These are phyloP conservation scores for Poeciliopsis paucimaculata DNA, from an alignment of 2,797 vertebrate genomes.

Conservation along the genomic window DNA sequence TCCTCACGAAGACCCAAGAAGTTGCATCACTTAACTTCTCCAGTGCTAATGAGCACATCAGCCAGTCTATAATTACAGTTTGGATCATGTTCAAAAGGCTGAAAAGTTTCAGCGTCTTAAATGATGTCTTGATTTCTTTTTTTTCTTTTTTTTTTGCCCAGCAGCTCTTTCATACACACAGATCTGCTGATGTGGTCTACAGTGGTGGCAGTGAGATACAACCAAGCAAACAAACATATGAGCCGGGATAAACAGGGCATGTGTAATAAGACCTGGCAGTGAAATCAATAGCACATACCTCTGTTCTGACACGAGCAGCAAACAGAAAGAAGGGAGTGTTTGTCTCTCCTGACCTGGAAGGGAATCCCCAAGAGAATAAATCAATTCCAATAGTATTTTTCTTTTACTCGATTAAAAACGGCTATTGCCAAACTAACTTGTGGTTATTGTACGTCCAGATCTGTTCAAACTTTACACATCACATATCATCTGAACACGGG, in stretches of 20 bases:
- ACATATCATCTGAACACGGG: no score
- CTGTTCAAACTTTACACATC: neutral
- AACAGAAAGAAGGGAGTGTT: neutral
- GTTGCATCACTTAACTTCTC: neutral
- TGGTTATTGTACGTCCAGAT: neutral
- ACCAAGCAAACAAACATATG: constrained; percentile 39
- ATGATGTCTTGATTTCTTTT: neutral
- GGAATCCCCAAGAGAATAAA: neutral
- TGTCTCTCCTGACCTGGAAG: neutral
- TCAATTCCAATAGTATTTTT: neutral
- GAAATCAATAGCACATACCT: constrained; percentile 51
- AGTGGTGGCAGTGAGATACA: neutral
- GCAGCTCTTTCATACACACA: neutral
- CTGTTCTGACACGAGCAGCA: constrained; percentile 10
- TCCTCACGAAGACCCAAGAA: constrained; percentile 15
- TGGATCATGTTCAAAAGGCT: neutral
- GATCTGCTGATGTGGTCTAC: constrained; percentile 20
- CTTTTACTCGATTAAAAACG: neutral
- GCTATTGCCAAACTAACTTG: neutral
- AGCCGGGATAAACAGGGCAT: constrained; percentile 37
- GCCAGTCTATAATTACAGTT: neutral
- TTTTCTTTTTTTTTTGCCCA: neutral
- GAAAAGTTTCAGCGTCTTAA: neutral
- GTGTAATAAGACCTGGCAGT: constrained; percentile 48
- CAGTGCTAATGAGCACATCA: constrained; percentile 12